A percentile compares a stretch with the other conserved stretches of the same genome.
Conservation (phyloP, 2,113 vertebrate species). For the Microcebus tavaratra region DNA sequence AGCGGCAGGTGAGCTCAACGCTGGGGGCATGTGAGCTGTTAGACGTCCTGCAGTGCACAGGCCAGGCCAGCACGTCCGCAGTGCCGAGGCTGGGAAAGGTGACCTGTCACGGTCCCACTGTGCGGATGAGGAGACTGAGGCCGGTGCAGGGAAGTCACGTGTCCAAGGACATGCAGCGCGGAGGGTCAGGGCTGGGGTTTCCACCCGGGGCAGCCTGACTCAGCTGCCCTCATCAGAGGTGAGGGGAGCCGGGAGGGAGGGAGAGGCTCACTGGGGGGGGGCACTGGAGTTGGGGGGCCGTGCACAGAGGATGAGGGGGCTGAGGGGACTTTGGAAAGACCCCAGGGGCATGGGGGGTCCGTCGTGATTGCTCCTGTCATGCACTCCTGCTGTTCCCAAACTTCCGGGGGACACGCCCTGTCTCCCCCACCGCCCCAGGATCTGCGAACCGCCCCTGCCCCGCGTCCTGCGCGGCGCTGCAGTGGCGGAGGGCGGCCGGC, state of each 20-base stretch:
- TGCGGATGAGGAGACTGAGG: background rate
- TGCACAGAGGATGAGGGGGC: background rate
- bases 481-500: background rate
- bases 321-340: background rate
- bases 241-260: background rate
- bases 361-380: background rate
- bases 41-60: rapidly evolving
- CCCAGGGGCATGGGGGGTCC: background rate
- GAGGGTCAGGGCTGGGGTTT: background rate
- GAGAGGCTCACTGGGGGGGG: too few relatives aligned
- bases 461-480: background rate
- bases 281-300: background rate
- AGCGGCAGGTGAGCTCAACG: background rate
- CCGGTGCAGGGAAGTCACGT: background rate
- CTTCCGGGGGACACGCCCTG: background rate
- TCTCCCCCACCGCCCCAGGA: rapidly evolving
- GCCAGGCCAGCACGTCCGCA: rapidly evolving
- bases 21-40: background rate
- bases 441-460: background rate
- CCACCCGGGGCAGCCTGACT: background rate
- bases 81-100: background rate
- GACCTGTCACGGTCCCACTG: background rate
- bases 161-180: background rate
- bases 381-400: background rate
- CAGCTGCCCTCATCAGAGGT: background rate